Percentiles rank a stretch among this genome's conserved stretches.
phyloP scores from a whole-genome alignment of 2,113 vertebrate genomes.

The Bos javanicus region DNA sequence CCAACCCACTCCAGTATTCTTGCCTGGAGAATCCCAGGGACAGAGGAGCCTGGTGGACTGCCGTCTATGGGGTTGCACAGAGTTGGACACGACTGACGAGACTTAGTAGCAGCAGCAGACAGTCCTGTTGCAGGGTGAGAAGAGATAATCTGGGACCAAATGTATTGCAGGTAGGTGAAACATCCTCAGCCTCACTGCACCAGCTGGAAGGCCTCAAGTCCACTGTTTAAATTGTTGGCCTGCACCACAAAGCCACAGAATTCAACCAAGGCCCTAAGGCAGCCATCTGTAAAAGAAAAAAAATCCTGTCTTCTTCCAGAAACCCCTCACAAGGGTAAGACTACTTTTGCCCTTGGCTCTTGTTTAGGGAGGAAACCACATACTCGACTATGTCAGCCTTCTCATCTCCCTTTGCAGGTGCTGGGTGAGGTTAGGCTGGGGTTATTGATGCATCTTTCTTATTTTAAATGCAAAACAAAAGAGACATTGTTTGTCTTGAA shows the following conservation, averaged over 20 bases:
- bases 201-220: neutral
- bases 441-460: conserved; percentile 50
- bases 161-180: neutral
- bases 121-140: neutral
- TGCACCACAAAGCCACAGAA: neutral
- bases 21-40: neutral
- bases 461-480: conserved; percentile 67
- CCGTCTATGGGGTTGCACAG: accelerated
- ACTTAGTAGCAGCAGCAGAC: neutral
- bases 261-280: neutral
- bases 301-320: neutral
- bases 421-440: conserved; percentile 44
- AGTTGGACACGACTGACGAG: accelerated
- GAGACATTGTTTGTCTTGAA: conserved; percentile 53
- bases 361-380: conserved; percentile 40
- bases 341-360: conserved; percentile 40
- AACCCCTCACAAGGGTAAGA: neutral
- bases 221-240: neutral
- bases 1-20: neutral
- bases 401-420: conserved; percentile 49
- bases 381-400: conserved; percentile 61
- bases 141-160: neutral
- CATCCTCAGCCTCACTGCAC: neutral
- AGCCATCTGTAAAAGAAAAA: neutral
- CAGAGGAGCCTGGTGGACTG: neutral